Evolutionary conservation across 2,888 invertebrate genomes (phyloP).

Genomic region (Ctenicera cuprea): DNA sequence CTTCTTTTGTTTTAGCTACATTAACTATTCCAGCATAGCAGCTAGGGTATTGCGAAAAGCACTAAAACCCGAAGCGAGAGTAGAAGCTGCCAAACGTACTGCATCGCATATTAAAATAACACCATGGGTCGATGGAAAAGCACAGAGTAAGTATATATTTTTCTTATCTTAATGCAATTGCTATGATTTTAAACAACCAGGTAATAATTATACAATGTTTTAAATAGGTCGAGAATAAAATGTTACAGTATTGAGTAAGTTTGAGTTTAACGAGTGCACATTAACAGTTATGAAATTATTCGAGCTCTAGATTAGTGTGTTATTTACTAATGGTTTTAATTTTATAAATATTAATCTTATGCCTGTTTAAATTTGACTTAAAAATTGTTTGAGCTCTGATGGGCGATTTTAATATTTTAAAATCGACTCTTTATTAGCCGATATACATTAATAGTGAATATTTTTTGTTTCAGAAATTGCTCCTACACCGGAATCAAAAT

Average conservation of each 20-base stretch:
- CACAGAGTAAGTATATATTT: slow-evolving; percentile 81
- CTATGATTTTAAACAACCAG: too few species aligned
- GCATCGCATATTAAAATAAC: slow-evolving; percentile 87
- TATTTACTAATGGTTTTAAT: too few species aligned
- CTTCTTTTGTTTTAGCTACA: slow-evolving; percentile 81
- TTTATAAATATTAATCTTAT: too few species aligned
- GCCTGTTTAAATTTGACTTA: too few species aligned
- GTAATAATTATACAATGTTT: background rate
- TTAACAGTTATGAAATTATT: background rate
- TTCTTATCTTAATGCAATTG: background rate
- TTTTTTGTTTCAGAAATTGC: slow-evolving; percentile 18
- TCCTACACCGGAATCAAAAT: background rate
- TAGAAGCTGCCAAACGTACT: slow-evolving; percentile 85
- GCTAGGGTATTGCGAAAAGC: slow-evolving; percentile 88
- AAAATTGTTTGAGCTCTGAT: too few species aligned
- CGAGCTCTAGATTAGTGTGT: too few species aligned
- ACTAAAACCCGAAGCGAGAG: slow-evolving; percentile 84
- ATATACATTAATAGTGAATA: background rate
- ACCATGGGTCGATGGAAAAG: slow-evolving; percentile 93
- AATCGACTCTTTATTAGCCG: too few species aligned
- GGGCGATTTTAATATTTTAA: too few species aligned
- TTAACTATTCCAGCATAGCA: slow-evolving; percentile 96
- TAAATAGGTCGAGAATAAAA: background rate
- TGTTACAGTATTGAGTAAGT: background rate
- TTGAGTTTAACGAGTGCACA: background rate